Evolutionary conservation across 2,113 vertebrate genomes (phyloP).

Genomic region (Malaclemys terrapin): DNA sequence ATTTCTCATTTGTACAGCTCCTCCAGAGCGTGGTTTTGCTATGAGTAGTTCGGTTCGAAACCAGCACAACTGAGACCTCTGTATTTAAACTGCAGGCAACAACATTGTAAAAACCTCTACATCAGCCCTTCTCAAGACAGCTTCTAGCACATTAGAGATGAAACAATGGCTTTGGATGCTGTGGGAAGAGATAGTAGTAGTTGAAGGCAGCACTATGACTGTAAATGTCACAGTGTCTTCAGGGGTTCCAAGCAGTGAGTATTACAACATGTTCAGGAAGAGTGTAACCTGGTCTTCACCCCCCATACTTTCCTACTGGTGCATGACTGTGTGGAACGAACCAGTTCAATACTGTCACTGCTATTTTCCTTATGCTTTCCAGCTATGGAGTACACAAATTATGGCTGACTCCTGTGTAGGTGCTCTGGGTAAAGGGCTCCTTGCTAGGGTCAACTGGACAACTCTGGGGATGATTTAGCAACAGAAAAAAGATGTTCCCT

Average conservation of each 20-base stretch:
- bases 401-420: background rate
- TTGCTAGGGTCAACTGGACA: background rate
- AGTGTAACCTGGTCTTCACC: background rate
- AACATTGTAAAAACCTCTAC: background rate
- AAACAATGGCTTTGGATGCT: background rate
- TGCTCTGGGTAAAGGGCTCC: background rate
- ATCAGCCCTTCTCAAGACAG: background rate
- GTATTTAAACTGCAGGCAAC: background rate
- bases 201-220: background rate
- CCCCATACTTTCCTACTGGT: background rate
- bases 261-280: background rate
- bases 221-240: background rate
- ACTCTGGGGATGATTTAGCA: background rate
- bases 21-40: background rate
- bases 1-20: background rate
- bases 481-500: background rate
- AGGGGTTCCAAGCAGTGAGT: background rate
- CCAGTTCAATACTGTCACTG: background rate
- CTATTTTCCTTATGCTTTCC: background rate
- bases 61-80: background rate
- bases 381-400: background rate
- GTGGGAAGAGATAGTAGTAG: background rate
- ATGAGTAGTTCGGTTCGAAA: background rate
- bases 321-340: background rate
- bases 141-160: background rate